Evolutionary conservation across 2,113 vertebrate genomes (phyloP), one percentile per base, ranked within the genome.

Genomic region (Lampris incognitus): DNA sequence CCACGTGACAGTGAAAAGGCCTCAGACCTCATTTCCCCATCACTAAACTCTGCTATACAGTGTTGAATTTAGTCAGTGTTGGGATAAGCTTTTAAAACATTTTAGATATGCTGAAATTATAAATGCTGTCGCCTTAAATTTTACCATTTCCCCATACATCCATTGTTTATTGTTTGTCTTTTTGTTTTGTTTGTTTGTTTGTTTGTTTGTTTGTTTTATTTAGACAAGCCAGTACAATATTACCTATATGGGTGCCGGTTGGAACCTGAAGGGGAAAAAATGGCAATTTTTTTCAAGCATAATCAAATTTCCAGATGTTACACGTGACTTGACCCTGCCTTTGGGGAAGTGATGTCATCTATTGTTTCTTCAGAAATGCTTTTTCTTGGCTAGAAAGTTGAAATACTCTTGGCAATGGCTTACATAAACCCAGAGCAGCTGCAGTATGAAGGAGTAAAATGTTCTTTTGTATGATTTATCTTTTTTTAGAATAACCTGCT

Each of bases 221-320:
- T 81, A 42, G 13, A 69, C 48, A 48, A 63, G 59, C 39, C 48
- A 40, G 36, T 54, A 50, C 36, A 68, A 55, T 63, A 51, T 74
- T 87, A 82, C 84, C 62, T 60, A 74, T 54, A 49, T 74, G 72
- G 61, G 52, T 74, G 44, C 82, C 24, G 66, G 74, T 76, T 68
- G 39, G 54, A 81, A 69, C 74, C 74, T 81, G 66, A 24, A 24
- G 24, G 24, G 55, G 73, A 74, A 64, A 50, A 71, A 67, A 74
- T 69, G 65, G 39, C 66, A 66, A 75, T 58, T 81, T 71, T 24
- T 85, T 88, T 86, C 61, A 79, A 72, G 66, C 71, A 63, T 60
- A 87, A 82, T 79, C 60, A 69, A 79, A 67, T 79, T 87, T 87
- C 87, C 86, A 93, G 90, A 93, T 91, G 92, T 84, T 87, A 57